These are phyloP conservation scores for Epizoanthus ramosus DNA, from an alignment of 92 coral and sea anemone genomes.

Conservation along the genomic window DNA sequence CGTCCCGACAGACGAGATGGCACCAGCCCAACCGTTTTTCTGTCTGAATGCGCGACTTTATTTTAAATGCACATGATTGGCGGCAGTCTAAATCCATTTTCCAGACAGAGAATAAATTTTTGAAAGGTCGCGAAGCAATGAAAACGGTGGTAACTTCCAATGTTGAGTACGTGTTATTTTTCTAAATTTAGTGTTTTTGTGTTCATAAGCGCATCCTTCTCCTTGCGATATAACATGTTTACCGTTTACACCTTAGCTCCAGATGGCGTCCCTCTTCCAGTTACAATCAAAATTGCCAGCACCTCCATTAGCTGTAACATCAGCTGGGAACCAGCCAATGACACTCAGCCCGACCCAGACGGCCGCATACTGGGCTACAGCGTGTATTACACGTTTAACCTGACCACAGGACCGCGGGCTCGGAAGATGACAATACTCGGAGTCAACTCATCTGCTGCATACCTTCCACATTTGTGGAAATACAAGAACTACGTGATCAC, in stretches of 20 bases:
- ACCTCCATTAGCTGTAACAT: slow-evolving; percentile 34
- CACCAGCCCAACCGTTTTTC: no score
- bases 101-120: no score
- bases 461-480: slow-evolving; percentile 22
- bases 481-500: slow-evolving; percentile 18
- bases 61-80: no score
- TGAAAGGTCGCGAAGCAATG: no score
- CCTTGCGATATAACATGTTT: no score
- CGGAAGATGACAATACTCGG: not conserved
- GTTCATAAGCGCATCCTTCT: no score
- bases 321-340: slow-evolving; percentile 29
- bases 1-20: no score
- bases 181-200: no score
- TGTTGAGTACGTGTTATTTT: no score
- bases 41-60: no score
- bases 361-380: slow-evolving; percentile 34
- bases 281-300: slow-evolving; percentile 5
- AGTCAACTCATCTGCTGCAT: slow-evolving; percentile 15
- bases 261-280: slow-evolving; percentile 31
- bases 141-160: no score
- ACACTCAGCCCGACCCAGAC: slow-evolving; percentile 35
- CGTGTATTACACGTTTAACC: slow-evolving; percentile 37
- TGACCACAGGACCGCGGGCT: slow-evolving; percentile 22
- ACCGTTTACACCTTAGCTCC: slow-evolving; percentile 4
- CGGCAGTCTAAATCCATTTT: no score